Percentiles rank a stretch among this genome's conserved stretches.
These are phyloP conservation scores for Chamaea fasciata DNA, from an alignment of 2,113 vertebrate genomes.

Conservation along the genomic window DNA sequence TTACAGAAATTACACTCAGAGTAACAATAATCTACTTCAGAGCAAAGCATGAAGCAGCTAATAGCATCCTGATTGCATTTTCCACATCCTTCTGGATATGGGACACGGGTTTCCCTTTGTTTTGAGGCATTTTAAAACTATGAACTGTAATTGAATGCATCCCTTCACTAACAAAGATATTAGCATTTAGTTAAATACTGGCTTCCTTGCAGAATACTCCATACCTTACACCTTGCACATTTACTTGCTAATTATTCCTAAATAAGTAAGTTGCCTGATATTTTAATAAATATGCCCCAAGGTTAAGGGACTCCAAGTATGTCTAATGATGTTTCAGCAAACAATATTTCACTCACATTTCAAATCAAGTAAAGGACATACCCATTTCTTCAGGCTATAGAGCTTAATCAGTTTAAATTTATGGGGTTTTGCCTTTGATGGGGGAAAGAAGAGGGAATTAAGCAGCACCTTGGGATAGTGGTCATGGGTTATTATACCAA, in stretches of 20 bases:
- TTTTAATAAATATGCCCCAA: neutral
- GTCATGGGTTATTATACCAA: constrained; percentile 49
- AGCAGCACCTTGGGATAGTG: neutral
- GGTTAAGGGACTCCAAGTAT: constrained; percentile 35
- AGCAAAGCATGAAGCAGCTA: neutral
- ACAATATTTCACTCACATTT: neutral
- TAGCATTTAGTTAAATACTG: neutral
- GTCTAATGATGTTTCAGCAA: constrained; percentile 26
- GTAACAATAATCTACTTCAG: neutral
- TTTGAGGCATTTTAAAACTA: neutral
- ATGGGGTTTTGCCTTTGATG: neutral
- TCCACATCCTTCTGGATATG: neutral
- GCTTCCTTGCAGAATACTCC: neutral
- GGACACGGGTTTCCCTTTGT: neutral
- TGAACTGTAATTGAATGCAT: neutral
- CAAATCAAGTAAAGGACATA: constrained; percentile 16
- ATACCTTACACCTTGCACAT: neutral
- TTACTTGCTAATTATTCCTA: constrained; percentile 1
- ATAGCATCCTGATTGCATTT: neutral
- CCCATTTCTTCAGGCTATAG: constrained; percentile 14
- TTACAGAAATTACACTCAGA: neutral
- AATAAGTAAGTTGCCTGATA: neutral
- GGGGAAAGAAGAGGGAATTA: neutral
- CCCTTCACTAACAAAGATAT: neutral
- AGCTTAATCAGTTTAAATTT: neutral